phyloP scores from a whole-genome alignment of 2,888 invertebrate genomes.

The Onthophagus sagittarius region DNA sequence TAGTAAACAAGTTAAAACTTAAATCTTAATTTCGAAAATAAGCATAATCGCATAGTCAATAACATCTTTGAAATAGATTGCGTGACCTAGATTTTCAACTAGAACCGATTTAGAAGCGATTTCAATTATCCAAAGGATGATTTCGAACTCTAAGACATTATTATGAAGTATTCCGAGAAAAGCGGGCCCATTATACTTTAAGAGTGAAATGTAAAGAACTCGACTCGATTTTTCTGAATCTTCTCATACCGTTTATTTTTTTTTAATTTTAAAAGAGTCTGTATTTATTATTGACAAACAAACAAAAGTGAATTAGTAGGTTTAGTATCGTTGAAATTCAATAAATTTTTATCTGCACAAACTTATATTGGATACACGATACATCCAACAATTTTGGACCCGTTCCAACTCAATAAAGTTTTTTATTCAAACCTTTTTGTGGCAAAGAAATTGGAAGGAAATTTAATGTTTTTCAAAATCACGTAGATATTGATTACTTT shows the following conservation, averaged over 20 bases:
- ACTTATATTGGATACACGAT: background rate
- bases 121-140: background rate
- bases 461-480: background rate
- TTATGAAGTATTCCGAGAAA: background rate
- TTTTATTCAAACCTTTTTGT: background rate
- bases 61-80: background rate
- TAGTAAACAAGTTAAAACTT: background rate
- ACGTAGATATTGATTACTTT: no score
- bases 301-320: background rate
- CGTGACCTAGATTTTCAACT: background rate
- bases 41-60: background rate
- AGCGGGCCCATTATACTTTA: background rate
- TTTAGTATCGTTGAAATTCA: background rate
- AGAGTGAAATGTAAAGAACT: background rate
- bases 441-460: background rate
- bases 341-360: background rate
- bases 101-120: background rate
- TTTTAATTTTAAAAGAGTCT: background rate
- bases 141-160: background rate
- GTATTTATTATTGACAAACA: no score
- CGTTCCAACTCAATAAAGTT: background rate
- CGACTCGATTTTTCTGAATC: background rate
- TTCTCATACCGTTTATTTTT: background rate
- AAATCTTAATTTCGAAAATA: background rate
- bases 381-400: background rate